Base-by-base conservation (phyloP, 2,113 vertebrate genomes). In the Oophaga pumilio region DNA sequence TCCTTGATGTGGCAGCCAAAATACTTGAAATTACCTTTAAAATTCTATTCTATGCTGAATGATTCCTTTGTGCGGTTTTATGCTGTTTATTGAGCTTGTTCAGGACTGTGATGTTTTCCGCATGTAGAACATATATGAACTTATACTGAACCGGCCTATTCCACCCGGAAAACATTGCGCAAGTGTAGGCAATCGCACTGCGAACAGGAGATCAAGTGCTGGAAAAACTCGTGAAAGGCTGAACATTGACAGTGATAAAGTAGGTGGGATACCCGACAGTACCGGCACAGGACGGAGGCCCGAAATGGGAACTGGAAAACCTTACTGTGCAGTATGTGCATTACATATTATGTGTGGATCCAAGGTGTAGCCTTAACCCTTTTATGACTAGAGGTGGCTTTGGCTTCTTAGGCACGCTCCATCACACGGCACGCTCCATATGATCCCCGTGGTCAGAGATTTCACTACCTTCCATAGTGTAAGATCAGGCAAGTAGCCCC, bases 1-100 rank as follows among this genome's bases (percentile, higher is more conserved):
- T 0, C 76, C 74, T 85, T 64, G 73, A 85, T 85, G 56, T 52
- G 17, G 73, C 33, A 12, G 73, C 84, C 85, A 86, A 78, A 79
- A 86, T 56, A 68, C 60, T 56, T 13, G 15, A 24, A 86, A 64
- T 50, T 78, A 52, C 73, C 43, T 66, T 86, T 64, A 82, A 52
- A 82, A 49, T 52, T 15, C 62, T 52, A 68, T 66, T 82, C 7
- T 24, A 82, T 15, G 9, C 64, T 68, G 60, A 66, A 82, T n/a
- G 50, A n/a, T n/a, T 82, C 59, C 17, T 24, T 43, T 82, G 59
- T 33, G 59, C 28, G 14, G 13, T 68, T 78, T 86, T 78, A 33
- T 79, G 49, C 28, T 62, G 56, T 52, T 85, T 28, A 66, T 78
- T 68, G n/a, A 28, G 43, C 43, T 52, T 78, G 17, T 66, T 78